phyloP scores from a whole-genome alignment of 2,797 vertebrate species.

The Erpetoichthys calabaricus region DNA sequence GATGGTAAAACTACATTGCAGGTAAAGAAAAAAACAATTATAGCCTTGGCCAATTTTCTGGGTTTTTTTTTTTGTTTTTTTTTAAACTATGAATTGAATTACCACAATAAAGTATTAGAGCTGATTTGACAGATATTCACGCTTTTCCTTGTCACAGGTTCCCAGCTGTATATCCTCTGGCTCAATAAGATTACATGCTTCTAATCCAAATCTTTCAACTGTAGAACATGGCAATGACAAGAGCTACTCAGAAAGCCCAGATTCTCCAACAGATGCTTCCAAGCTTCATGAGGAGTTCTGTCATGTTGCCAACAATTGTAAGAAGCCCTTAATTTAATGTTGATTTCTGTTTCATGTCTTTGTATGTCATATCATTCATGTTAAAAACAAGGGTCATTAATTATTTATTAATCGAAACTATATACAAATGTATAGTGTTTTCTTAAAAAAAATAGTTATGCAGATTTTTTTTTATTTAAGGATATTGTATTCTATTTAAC shows the following conservation, averaged over 20 bases:
- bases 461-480: not conserved
- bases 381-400: too few species aligned
- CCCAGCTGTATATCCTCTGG: conserved; percentile 63
- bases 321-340: conserved; percentile 19
- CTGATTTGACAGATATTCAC: too few species aligned
- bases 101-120: too few species aligned
- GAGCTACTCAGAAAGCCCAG: conserved; percentile 59
- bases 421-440: conserved; percentile 11
- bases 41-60: too few species aligned
- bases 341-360: too few species aligned
- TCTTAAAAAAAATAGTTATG: conserved; percentile 20
- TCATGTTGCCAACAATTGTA: conserved; percentile 75
- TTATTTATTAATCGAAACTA: conserved; percentile 13
- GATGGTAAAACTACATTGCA: conserved; percentile 83
- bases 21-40: conserved; percentile 39
- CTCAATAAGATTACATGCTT: conserved; percentile 78
- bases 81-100: too few species aligned
- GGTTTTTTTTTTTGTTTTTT: not conserved
- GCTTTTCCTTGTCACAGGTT: conserved; percentile 31
- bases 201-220: conserved; percentile 90
- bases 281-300: conserved; percentile 92
- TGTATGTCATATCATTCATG: too few species aligned
- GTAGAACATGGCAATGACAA: conserved; percentile 72
- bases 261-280: conserved; percentile 71
- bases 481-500: too few species aligned